Evolutionary conservation across 1,140 invertebrate genomes (phyloP).

Genomic region (Zaprionus davidi): DNA sequence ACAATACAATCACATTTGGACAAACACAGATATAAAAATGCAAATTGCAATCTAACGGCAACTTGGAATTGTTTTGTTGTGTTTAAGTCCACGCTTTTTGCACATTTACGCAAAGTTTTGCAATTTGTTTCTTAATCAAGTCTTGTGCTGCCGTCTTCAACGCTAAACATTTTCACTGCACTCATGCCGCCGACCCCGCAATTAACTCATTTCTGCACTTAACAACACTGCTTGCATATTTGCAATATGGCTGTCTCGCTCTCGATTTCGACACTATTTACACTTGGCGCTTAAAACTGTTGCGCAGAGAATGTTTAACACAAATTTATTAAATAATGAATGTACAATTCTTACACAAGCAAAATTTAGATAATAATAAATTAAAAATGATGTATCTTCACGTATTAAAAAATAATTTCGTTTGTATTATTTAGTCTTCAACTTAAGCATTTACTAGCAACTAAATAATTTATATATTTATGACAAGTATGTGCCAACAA

Average conservation of each 20-base stretch:
- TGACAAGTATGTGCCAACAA: background rate
- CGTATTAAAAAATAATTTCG: background rate
- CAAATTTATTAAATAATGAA: background rate
- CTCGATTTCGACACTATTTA: constrained; percentile 19
- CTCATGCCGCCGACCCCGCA: constrained; percentile 59
- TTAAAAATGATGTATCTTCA: background rate
- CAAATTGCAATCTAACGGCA: background rate
- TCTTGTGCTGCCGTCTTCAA: constrained; percentile 65
- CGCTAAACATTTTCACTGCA: constrained; percentile 73
- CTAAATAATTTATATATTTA: background rate
- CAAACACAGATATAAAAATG: constrained; percentile 21
- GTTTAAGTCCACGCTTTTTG: constrained; percentile 30
- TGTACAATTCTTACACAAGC: background rate
- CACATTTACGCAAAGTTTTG: constrained; percentile 46
- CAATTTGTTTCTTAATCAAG: constrained; percentile 71
- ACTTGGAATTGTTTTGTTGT: background rate
- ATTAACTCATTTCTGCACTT: constrained; percentile 43
- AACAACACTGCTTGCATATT: constrained; percentile 58
- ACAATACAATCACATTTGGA: constrained; percentile 51
- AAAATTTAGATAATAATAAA: background rate
- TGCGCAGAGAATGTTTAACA: constrained; percentile 11
- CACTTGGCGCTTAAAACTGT: constrained; percentile 45
- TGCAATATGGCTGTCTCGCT: constrained; percentile 52
- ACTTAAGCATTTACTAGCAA: background rate
- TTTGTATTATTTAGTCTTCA: background rate